Percentiles rank a stretch among this genome's conserved stretches.
phyloP scores from a whole-genome alignment of 1,140 invertebrate genomes.

The Euura saliciscinereae region DNA sequence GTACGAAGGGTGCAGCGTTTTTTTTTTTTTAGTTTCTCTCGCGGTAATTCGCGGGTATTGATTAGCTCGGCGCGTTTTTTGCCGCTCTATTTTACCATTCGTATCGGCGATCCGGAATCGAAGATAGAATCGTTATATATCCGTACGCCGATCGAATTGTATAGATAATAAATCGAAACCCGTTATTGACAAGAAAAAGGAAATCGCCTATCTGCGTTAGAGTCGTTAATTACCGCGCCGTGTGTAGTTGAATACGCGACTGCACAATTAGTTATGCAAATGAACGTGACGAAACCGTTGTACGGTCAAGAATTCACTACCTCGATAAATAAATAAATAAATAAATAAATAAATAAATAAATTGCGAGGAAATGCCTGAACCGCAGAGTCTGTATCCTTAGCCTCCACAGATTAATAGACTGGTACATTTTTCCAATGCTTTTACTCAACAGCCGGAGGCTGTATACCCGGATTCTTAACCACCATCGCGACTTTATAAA shows the following conservation, averaged over 20 bases:
- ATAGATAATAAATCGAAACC: not conserved
- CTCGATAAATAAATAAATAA: not conserved
- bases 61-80: too few relatives aligned
- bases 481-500: too few relatives aligned
- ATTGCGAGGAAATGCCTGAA: not conserved
- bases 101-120: too few relatives aligned
- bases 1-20: too few relatives aligned
- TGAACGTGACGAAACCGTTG: not conserved
- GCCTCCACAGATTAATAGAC: constrained; percentile 19
- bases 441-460: too few relatives aligned
- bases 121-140: too few relatives aligned
- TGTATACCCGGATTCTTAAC: too few relatives aligned
- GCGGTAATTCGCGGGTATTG: too few relatives aligned
- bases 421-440: constrained; percentile 17
- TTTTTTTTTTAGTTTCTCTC: too few relatives aligned
- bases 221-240: too few relatives aligned
- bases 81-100: too few relatives aligned
- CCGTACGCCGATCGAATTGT: too few relatives aligned
- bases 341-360: not conserved
- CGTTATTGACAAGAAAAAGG: not conserved
- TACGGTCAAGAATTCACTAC: not conserved
- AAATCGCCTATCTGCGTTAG: not conserved
- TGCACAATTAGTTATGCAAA: constrained; percentile 1
- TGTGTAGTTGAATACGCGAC: not conserved
- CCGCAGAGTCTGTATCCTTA: constrained; percentile 17